Base-by-base conservation (phyloP, 2,797 vertebrate genomes). In the Melanogrammus aeglefinus region DNA sequence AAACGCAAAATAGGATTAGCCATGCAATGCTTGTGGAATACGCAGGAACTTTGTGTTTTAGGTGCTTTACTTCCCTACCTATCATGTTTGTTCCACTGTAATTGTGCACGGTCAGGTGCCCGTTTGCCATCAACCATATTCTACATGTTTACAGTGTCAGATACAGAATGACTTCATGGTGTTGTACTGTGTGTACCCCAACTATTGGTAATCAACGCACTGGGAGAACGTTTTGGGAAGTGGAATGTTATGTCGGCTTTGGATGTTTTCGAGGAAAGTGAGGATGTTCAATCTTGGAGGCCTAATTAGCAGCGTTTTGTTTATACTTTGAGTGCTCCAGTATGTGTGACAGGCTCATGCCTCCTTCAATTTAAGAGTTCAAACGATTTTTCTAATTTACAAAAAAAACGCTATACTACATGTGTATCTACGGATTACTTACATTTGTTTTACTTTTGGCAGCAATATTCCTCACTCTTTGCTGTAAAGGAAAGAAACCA, bases 1-100 rank as follows among this genome's bases (percentile, higher is more conserved):
- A 44, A 63, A 24, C 1, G 57, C 57, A n/a, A 63, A 63, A 14
- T 33, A 33, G 69, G 29, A 71, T 51, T 76, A 80, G 81, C 81
- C 51, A 6, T 1, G 57, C 51, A 78, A 86, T 84, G 83, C 85
- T 83, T 88, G 77, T 82, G 70, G 76, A 81, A 82, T 83, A 79
- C 80, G 78, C 76, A 71, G 78, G 78, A 80, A 72, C 63, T 78
- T 29, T 29, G 4, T 81, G 77, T 86, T n/a, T 80, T 80, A 57
- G 72, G 79, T 29, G 82, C 57, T 63, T 63, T 24, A 5, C 21
- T 24, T 18, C 57, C 47, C 16, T 47, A 47, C 27, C 3, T 69
- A 13, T 69, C 66, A 4, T 16, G 78, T 73, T 73, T 21, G 57
- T 47, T 76, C 10, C 10, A 14, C 76, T 72, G 84, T 71, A 72